These are phyloP conservation scores for Ageneiosus marmoratus DNA, from an alignment of 2,113 vertebrate species.

Conservation along the genomic window DNA sequence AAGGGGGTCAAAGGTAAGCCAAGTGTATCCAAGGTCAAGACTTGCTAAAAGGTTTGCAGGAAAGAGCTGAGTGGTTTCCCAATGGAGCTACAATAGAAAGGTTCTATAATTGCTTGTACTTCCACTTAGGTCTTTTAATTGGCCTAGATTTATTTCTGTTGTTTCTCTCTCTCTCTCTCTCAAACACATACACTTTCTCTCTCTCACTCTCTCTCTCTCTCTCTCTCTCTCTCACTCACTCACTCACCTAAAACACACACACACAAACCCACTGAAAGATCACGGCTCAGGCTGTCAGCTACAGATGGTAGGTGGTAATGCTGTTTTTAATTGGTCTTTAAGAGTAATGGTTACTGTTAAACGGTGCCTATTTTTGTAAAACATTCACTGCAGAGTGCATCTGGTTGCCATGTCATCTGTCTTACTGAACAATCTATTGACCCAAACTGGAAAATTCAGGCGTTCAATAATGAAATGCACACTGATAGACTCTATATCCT, in stretches of 20 bases:
- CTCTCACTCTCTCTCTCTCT: too few species aligned
- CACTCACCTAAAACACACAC: constrained; percentile 8
- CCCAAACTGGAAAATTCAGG: constrained; percentile 42
- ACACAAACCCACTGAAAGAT: not conserved
- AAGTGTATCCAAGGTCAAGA: constrained; percentile 36
- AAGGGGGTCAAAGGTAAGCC: constrained; percentile 26
- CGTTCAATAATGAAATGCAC: constrained; percentile 40
- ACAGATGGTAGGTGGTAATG: constrained; percentile 46
- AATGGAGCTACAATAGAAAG: constrained; percentile 9
- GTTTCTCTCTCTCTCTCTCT: constrained; percentile 37
- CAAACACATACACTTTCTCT: constrained; percentile 22
- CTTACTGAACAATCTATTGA: constrained; percentile 45
- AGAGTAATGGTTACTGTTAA: constrained; percentile 52
- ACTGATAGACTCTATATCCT: constrained; percentile 32
- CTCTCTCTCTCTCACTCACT: not conserved
- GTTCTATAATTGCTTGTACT: constrained; percentile 39
- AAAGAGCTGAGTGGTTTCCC: constrained; percentile 6
- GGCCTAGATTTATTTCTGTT: constrained; percentile 33
- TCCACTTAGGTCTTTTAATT: constrained; percentile 47
- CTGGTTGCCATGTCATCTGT: constrained; percentile 44
- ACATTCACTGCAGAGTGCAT: constrained; percentile 26
- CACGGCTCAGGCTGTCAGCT: constrained; percentile 33
- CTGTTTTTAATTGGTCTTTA: constrained; percentile 53
- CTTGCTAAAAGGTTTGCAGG: constrained; percentile 15
- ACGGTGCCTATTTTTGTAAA: constrained; percentile 26